phyloP scores from a whole-genome alignment of 2,888 invertebrate species.

The Syrphus vitripennis region DNA sequence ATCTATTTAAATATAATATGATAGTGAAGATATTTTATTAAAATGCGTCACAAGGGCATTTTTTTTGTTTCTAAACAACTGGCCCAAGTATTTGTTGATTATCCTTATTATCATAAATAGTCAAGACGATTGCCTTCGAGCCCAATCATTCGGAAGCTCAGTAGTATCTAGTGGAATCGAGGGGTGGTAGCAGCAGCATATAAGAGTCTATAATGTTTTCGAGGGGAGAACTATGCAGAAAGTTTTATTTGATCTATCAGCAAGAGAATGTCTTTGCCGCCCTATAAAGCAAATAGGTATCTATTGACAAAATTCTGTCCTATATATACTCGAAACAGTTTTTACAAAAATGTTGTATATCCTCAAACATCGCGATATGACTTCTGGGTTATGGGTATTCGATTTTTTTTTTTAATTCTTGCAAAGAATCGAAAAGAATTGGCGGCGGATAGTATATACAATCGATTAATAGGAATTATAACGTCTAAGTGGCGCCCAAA shows the following conservation, averaged over 20 bases:
- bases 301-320: slow-evolving; percentile 32
- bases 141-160: slow-evolving; percentile 13
- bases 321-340: slow-evolving; percentile 36
- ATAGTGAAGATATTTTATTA: background rate
- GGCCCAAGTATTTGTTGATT: slow-evolving; percentile 66
- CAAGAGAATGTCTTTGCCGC: slow-evolving; percentile 44
- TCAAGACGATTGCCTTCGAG: slow-evolving; percentile 5
- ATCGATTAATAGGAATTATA: slow-evolving; percentile 91
- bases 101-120: slow-evolving; percentile 54
- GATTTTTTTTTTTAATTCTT: slow-evolving; percentile 19
- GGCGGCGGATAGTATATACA: slow-evolving; percentile 86
- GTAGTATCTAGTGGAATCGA: background rate
- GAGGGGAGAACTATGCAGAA: slow-evolving; percentile 30
- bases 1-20: background rate
- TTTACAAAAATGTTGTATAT: slow-evolving; percentile 46
- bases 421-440: slow-evolving; percentile 78
- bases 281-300: slow-evolving; percentile 60
- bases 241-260: slow-evolving; percentile 9
- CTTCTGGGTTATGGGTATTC: slow-evolving; percentile 18
- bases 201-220: background rate
- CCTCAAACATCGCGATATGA: slow-evolving; percentile 26
- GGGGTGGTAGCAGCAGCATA: background rate
- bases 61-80: slow-evolving; percentile 53
- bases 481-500: slow-evolving; percentile 89
- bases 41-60: slow-evolving; percentile 56